These are phyloP conservation scores for Sphaerophoria taeniata DNA, from an alignment of 2,888 invertebrate species.

Conservation along the genomic window DNA sequence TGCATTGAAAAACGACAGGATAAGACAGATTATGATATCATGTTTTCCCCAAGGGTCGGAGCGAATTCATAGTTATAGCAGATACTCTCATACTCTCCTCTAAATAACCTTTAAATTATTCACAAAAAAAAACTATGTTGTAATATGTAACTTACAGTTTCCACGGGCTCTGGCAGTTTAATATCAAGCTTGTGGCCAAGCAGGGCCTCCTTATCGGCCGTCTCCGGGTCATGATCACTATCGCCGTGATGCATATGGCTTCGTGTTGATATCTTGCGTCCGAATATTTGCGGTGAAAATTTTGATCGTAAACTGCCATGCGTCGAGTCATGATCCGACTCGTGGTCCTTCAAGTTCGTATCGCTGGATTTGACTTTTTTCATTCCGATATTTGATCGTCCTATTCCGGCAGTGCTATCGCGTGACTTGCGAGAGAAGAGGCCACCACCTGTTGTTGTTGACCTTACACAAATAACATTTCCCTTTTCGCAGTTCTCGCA, in stretches of 20 bases:
- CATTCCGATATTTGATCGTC: conserved; percentile 44
- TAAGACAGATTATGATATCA: too few relatives aligned
- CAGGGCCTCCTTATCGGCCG: conserved; percentile 76
- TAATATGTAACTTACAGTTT: conserved; percentile 76
- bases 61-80: too few relatives aligned
- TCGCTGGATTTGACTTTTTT: conserved; percentile 74
- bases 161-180: conserved; percentile 77
- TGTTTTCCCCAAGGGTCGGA: too few relatives aligned
- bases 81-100: too few relatives aligned
- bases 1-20: too few relatives aligned
- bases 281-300: conserved; percentile 77
- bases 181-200: conserved; percentile 76
- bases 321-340: conserved; percentile 71
- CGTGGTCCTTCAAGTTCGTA: conserved; percentile 74
- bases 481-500: conserved; percentile 76
- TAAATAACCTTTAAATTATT: neutral
- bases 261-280: conserved; percentile 76
- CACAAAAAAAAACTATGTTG: neutral
- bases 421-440: conserved; percentile 61
- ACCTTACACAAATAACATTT: conserved; percentile 57
- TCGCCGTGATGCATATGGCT: conserved; percentile 72
- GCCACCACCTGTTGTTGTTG: conserved; percentile 61
- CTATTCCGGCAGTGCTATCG: conserved; percentile 55
- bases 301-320: conserved; percentile 76
- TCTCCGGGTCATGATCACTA: conserved; percentile 75